Percentiles rank a stretch among this genome's conserved stretches.
These are phyloP conservation scores for Centruroides sculpturatus DNA, from an alignment of 1,140 invertebrate genomes.

Conservation along the genomic window DNA sequence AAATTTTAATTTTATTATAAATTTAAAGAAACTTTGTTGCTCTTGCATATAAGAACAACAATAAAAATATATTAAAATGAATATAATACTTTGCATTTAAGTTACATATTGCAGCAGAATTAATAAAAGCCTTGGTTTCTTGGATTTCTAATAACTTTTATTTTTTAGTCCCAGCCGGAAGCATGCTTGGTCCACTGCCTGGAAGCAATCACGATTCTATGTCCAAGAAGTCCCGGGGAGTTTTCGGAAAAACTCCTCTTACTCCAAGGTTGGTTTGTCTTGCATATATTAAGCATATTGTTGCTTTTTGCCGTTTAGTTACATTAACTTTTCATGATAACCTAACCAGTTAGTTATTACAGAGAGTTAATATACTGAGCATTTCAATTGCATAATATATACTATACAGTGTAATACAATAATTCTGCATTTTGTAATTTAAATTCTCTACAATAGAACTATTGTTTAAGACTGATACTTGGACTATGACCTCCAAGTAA, in stretches of 20 bases:
- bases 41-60: neutral
- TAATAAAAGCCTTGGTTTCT: neutral
- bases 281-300: no score
- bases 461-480: no score
- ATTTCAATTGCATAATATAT: no score
- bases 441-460: no score
- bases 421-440: no score
- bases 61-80: neutral
- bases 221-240: neutral
- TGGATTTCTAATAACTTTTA: neutral
- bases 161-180: neutral
- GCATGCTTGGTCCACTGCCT: neutral
- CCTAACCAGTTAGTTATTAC: no score
- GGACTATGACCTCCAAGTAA: no score
- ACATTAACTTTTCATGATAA: no score
- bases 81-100: neutral
- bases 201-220: neutral
- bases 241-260: conserved; percentile 1
- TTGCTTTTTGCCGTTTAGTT: no score
- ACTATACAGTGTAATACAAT: no score
- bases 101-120: neutral
- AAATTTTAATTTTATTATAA: no score
- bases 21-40: neutral
- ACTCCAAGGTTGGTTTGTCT: conserved; percentile 2
- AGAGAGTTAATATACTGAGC: no score